These are phyloP conservation scores for Stomatorhinus ivindoensis DNA, from an alignment of 2,113 vertebrate genomes.

Conservation along the genomic window DNA sequence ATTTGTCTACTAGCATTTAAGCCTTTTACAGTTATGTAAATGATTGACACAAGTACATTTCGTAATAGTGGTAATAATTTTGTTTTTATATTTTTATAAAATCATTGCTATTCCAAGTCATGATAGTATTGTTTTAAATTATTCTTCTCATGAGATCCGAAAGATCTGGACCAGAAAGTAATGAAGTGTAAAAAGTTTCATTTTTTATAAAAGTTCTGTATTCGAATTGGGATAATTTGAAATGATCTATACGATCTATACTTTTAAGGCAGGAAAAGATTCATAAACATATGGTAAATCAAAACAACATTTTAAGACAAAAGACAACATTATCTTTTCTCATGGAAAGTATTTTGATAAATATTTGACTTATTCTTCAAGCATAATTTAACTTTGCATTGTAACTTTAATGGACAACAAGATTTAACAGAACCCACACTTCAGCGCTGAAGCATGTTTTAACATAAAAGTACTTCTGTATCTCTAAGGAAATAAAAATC, in stretches of 20 bases:
- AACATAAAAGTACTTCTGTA: background rate
- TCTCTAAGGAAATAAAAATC: background rate
- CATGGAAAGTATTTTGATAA: background rate
- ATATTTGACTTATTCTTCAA: background rate
- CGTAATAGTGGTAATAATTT: background rate
- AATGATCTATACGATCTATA: background rate
- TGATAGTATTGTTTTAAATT: background rate
- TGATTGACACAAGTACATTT: background rate
- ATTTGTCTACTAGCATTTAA: background rate
- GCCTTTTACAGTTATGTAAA: background rate
- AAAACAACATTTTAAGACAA: background rate
- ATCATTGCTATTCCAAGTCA: background rate
- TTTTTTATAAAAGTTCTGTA: background rate
- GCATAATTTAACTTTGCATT: background rate
- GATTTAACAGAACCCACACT: background rate
- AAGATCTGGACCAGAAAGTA: background rate
- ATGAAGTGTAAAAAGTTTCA: background rate
- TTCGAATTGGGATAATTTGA: background rate
- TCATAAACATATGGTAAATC: background rate
- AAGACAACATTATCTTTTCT: conserved; percentile 5
- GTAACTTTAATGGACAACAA: background rate
- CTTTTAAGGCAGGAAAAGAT: conserved; percentile 11
- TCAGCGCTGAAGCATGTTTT: background rate
- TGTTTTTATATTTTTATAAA: background rate
- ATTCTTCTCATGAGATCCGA: background rate